Evolutionary conservation across 23 tunicate genomes (phyloP).

Genomic region (Styela plicata): DNA sequence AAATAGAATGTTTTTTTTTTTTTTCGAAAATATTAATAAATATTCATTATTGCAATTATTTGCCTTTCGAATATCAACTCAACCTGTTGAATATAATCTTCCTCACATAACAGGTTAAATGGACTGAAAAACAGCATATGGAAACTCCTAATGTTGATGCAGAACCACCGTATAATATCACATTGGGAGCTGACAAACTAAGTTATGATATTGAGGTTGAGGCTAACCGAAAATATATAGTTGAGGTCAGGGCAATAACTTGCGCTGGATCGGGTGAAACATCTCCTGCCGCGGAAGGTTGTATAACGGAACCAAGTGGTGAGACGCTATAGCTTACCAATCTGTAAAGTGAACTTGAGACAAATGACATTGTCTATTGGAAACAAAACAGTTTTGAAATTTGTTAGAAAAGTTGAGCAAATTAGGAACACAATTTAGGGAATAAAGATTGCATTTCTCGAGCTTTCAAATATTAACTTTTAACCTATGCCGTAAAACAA

Average conservation of each 20-base stretch:
- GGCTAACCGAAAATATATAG: not conserved
- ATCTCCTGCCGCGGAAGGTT: not conserved
- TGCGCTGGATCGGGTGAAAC: not conserved
- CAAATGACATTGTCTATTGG: too few relatives aligned
- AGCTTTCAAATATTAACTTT: too few relatives aligned
- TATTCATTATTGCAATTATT: not conserved
- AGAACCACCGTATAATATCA: not conserved
- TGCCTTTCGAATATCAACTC: too few relatives aligned
- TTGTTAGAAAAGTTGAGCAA: too few relatives aligned
- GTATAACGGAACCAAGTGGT: not conserved
- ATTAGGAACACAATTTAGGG: too few relatives aligned
- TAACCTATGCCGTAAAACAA: not conserved
- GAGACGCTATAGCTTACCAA: too few relatives aligned
- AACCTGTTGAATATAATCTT: too few relatives aligned
- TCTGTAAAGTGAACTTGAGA: too few relatives aligned
- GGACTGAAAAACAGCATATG: not conserved
- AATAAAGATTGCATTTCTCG: too few relatives aligned
- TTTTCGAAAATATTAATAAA: too few relatives aligned
- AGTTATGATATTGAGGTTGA: not conserved
- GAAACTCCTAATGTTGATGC: not conserved
- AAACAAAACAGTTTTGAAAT: too few relatives aligned
- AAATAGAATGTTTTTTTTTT: not conserved
- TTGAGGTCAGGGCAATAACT: not conserved
- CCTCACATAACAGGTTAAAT: not conserved
- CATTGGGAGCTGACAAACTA: not conserved